Conservation (phyloP, 1,140 invertebrate genomes). For the Wiebesia pumilae region DNA sequence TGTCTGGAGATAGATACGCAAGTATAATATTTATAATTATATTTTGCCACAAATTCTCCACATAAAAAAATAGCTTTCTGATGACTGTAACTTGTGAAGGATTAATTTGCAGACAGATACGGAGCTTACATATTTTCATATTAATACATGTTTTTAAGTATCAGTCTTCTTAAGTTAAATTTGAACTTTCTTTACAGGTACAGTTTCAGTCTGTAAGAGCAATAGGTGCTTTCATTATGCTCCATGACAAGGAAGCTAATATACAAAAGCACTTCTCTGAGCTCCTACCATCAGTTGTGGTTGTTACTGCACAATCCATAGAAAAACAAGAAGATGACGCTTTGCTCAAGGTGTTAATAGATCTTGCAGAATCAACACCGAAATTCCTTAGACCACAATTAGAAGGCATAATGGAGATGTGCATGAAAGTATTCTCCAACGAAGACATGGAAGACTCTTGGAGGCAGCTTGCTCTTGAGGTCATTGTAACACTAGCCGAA, state of each 20-base stretch:
- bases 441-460: constrained; percentile 87
- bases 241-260: constrained; percentile 91
- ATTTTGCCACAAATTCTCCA: constrained; percentile 67
- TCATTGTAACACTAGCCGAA: constrained; percentile 95
- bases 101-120: constrained; percentile 75
- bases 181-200: constrained; percentile 71
- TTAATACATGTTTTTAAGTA: background rate
- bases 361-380: constrained; percentile 93
- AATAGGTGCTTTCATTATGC: constrained; percentile 91
- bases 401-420: constrained; percentile 91
- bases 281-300: constrained; percentile 82
- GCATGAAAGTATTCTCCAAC: constrained; percentile 85
- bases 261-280: constrained; percentile 93
- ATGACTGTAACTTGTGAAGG: constrained; percentile 74
- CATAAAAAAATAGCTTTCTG: constrained; percentile 69
- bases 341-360: constrained; percentile 93
- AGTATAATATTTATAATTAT: constrained; percentile 53
- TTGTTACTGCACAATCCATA: constrained; percentile 87
- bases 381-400: constrained; percentile 93
- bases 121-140: constrained; percentile 64
- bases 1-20: constrained; percentile 68
- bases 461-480: constrained; percentile 94
- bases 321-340: constrained; percentile 91
- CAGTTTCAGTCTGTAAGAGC: constrained; percentile 88
- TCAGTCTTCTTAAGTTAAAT: background rate